These are phyloP conservation scores for Promerops cafer DNA, from an alignment of 2,113 vertebrate genomes.

Conservation along the genomic window DNA sequence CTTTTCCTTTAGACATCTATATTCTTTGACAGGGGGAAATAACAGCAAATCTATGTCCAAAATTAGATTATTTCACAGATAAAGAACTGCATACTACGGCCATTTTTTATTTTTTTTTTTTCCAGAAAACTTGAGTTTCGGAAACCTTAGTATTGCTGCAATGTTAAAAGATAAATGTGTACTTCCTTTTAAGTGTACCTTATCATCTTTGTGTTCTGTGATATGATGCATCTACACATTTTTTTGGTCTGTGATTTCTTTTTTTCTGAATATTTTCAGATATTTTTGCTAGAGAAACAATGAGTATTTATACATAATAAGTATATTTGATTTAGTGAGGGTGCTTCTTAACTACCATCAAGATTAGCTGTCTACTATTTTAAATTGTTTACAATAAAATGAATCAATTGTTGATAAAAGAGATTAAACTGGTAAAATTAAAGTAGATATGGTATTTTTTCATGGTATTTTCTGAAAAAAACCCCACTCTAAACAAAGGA, in stretches of 20 bases:
- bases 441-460: background rate
- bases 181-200: background rate
- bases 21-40: background rate
- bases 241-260: background rate
- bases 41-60: background rate
- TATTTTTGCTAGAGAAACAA: background rate
- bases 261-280: background rate
- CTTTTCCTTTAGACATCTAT: background rate
- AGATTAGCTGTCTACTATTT: background rate
- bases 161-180: background rate
- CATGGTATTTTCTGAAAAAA: background rate
- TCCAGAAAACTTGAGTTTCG: background rate
- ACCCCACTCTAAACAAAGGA: rapidly evolving
- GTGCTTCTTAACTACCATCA: background rate
- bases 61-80: background rate
- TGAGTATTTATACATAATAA: background rate
- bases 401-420: background rate
- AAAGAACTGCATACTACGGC: background rate
- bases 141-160: background rate
- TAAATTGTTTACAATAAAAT: background rate
- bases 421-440: background rate
- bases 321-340: background rate
- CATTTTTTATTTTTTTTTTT: no score
- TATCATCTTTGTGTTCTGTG: background rate
- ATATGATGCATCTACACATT: background rate